Base-by-base conservation (phyloP, 2,888 invertebrate species). In the Tolmerus cingulatus region DNA sequence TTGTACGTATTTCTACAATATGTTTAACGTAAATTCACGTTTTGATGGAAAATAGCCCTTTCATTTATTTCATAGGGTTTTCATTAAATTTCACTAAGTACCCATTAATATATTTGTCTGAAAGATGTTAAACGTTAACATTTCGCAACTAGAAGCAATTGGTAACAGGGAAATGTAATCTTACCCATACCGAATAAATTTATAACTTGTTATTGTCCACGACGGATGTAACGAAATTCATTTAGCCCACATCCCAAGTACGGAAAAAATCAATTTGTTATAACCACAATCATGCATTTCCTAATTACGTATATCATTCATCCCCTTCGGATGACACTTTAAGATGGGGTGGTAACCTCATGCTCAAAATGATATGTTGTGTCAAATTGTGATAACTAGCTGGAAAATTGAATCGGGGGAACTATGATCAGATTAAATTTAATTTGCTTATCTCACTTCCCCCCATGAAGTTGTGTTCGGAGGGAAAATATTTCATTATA, bases 331-430 rank as follows among this genome's bases (percentile, higher is more conserved):
- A 85, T 85, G 34, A 5, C 30, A 74, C 27, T 40, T 14, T 43
- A 30, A 74, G 43, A 43, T 27, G 30, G 85, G 85, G 85, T 85
- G 79, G 78, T 78, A 55, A 77, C 55, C 77, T 86, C 79, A 79
- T 87, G 87, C 87, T 82, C 86, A 88, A 88, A 88, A 87, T 88
- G 89, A 89, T 89, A 89, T 89, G 89, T 89, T 89, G 88, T 89
- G 89, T 88, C 88, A 89, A 90, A 89, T 90, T 89, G 90, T 89
- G 89, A 89, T 89, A 90, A 90, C 89, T 89, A 90, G 89, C 90
- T 89, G 90, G 90, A 90, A 90, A 90, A 90, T 90, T 90, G 90
- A 90, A 90, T 89, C 89, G 89, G 89, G 89, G 89, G 89, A 89
- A 89, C 16, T 51, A 7, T 27, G 88, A 89, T 89, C 89, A 89